These are phyloP conservation scores for Hypselothyrea guttata DNA, from an alignment of 2,888 invertebrate species.

Conservation along the genomic window DNA sequence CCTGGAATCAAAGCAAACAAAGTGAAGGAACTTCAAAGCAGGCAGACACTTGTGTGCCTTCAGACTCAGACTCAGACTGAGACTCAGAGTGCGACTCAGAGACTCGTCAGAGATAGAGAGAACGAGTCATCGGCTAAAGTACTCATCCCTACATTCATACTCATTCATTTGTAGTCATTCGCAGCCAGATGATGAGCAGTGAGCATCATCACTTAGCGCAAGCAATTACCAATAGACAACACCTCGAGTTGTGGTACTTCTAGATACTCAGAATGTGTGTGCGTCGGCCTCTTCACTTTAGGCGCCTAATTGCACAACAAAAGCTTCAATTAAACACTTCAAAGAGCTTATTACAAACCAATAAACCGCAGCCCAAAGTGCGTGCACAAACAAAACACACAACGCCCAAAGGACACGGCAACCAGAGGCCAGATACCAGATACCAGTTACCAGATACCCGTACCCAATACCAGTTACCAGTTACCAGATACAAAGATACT, in stretches of 20 bases:
- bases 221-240: conserved; percentile 62
- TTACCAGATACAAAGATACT: conserved; percentile 14
- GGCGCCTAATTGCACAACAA: conserved; percentile 76
- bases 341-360: conserved; percentile 76
- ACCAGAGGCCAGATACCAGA: conserved; percentile 20
- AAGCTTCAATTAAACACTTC: conserved; percentile 77
- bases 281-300: conserved; percentile 59
- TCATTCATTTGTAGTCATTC: conserved; percentile 18
- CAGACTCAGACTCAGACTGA: conserved; percentile 5
- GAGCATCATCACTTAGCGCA: conserved; percentile 44
- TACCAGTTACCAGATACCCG: conserved; percentile 2
- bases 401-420: conserved; percentile 42
- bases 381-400: conserved; percentile 37
- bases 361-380: conserved; percentile 71
- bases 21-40: conserved; percentile 54
- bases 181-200: conserved; percentile 16
- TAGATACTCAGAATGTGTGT: not conserved
- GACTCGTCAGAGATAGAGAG: not conserved
- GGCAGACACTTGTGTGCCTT: conserved; percentile 37
- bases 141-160: conserved; percentile 18
- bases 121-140: not conserved
- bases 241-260: conserved; percentile 42
- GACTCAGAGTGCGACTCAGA: not conserved
- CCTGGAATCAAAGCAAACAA: conserved; percentile 20
- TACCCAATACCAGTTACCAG: conserved; percentile 6